Evolutionary conservation across 2,113 vertebrate genomes (phyloP).

Genomic region (Rissa tridactyla): DNA sequence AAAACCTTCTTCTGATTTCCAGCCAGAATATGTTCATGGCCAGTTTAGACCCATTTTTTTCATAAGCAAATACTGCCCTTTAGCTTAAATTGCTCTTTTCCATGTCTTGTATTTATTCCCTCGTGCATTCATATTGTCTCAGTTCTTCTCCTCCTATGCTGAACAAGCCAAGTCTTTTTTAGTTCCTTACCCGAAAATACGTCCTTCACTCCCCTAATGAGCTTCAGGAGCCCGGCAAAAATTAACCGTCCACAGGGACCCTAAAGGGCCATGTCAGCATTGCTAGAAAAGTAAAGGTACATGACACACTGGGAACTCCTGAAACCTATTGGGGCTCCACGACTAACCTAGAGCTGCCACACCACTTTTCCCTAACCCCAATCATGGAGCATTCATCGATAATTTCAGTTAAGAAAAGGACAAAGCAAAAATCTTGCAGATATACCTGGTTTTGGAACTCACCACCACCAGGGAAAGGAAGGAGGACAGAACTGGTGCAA

Average conservation of each 20-base stretch:
- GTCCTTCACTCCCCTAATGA: neutral
- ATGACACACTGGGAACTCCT: neutral
- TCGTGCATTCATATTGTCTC: neutral
- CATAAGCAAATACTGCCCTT: neutral
- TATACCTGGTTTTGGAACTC: neutral
- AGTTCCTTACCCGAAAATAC: neutral
- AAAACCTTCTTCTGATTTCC: neutral
- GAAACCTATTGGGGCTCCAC: neutral
- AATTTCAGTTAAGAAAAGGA: neutral
- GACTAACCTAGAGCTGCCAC: neutral
- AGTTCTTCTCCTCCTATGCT: neutral
- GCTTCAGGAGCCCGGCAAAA: neutral
- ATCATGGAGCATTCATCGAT: rapidly evolving
- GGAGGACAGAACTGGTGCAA: neutral
- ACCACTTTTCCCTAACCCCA: neutral
- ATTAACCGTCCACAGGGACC: neutral
- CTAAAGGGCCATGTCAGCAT: neutral
- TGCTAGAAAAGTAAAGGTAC: neutral
- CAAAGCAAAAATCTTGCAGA: neutral
- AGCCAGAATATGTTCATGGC: neutral
- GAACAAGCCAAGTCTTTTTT: neutral
- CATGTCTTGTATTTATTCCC: neutral
- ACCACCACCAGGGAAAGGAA: neutral
- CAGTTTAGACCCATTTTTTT: neutral
- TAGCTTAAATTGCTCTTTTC: neutral